These are phyloP conservation scores for Podabrus alpinus DNA, from an alignment of 2,888 invertebrate genomes.

Conservation along the genomic window DNA sequence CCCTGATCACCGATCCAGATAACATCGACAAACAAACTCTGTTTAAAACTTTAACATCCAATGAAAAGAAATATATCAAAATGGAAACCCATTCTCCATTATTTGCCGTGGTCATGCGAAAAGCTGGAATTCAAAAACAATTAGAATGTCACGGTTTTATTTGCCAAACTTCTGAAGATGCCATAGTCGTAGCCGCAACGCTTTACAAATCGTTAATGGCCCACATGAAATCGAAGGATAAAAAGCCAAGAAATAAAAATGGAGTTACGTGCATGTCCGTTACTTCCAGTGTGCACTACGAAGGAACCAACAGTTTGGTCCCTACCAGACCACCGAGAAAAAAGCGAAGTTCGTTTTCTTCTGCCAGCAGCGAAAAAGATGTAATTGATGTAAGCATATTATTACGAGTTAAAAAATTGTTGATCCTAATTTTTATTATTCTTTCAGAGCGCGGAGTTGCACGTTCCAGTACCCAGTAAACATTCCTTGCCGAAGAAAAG, in stretches of 20 bases:
- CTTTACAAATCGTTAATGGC: conserved; percentile 86
- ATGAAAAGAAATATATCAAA: conserved; percentile 63
- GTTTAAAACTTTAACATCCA: conserved; percentile 62
- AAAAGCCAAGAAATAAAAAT: conserved; percentile 69
- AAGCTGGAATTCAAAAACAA: conserved; percentile 74
- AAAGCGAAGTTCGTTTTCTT: conserved; percentile 69
- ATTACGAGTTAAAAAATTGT: background rate
- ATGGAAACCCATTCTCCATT: conserved; percentile 75
- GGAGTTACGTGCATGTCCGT: conserved; percentile 79
- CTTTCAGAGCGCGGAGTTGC: conserved; percentile 47
- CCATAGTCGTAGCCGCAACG: conserved; percentile 89
- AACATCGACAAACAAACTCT: conserved; percentile 74
- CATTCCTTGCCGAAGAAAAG: conserved; percentile 63
- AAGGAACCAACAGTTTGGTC: conserved; percentile 37
- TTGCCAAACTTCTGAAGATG: conserved; percentile 87
- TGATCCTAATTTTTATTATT: conserved; percentile 6
- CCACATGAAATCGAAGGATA: conserved; percentile 70
- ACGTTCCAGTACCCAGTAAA: conserved; percentile 54
- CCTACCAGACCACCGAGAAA: conserved; percentile 61
- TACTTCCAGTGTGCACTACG: conserved; percentile 62
- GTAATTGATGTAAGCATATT: conserved; percentile 12
- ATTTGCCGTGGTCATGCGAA: conserved; percentile 89
- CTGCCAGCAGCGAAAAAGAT: conserved; percentile 66
- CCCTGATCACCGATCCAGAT: conserved; percentile 81
- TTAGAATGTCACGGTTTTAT: conserved; percentile 90